A percentile compares a stretch with the other conserved stretches of the same genome.
These are phyloP conservation scores for Rhodeus uyekii DNA, from an alignment of 2,797 vertebrate species.

Conservation along the genomic window DNA sequence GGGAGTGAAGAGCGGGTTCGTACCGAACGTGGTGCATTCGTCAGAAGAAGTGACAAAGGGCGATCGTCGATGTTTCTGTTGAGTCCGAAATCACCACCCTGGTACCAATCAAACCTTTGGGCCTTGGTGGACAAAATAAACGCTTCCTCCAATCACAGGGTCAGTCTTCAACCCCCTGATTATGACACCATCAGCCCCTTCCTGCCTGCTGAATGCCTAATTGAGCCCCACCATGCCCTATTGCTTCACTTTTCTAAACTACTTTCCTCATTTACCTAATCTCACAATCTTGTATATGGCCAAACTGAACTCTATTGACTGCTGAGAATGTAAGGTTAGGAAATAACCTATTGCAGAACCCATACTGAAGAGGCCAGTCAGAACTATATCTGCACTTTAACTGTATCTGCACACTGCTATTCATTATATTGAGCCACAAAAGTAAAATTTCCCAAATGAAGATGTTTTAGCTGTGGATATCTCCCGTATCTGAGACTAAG, in stretches of 20 bases:
- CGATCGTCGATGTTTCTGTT: slow-evolving; percentile 94
- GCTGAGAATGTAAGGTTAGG: slow-evolving; percentile 3
- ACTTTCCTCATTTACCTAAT: slow-evolving; percentile 13
- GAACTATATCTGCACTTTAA: slow-evolving; percentile 44
- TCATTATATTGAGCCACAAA: slow-evolving; percentile 37
- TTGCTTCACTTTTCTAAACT: slow-evolving; percentile 28
- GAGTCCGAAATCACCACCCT: slow-evolving; percentile 65
- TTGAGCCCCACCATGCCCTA: slow-evolving; percentile 1
- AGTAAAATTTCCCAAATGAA: slow-evolving; percentile 30
- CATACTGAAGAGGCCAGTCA: neutral
- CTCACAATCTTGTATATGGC: slow-evolving; percentile 12
- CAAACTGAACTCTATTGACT: slow-evolving; percentile 10
- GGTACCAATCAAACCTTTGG: slow-evolving; percentile 2
- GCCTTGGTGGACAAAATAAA: neutral
- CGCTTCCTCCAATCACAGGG: slow-evolving; percentile 38
- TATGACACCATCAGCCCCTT: slow-evolving; percentile 20
- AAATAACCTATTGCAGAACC: neutral
- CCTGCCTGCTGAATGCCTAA: slow-evolving; percentile 55
- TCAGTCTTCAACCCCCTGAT: slow-evolving; percentile 25
- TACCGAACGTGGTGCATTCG: slow-evolving; percentile 97
- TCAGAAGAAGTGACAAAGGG: slow-evolving; percentile 98
- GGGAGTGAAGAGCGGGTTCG: slow-evolving; percentile 97
- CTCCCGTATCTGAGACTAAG: neutral
- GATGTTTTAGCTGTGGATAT: slow-evolving; percentile 8
- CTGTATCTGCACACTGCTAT: slow-evolving; percentile 9